A percentile compares a stretch with the other conserved stretches of the same genome.
phyloP scores from a whole-genome alignment of 2,113 vertebrate species.

The Proterorhinus semilunaris region DNA sequence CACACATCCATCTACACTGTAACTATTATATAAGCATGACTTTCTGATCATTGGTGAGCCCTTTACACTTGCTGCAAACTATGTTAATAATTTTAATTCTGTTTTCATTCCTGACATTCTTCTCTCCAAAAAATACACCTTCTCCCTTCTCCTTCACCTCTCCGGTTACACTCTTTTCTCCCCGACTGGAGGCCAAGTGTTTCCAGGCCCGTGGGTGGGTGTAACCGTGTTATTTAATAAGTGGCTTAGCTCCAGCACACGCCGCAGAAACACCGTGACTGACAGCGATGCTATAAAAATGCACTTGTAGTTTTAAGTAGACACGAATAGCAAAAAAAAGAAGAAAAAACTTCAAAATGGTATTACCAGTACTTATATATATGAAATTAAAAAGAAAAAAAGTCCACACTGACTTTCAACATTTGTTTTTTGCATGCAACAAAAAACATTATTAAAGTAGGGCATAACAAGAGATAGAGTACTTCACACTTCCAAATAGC shows the following conservation, averaged over 20 bases:
- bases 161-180: constrained; percentile 47
- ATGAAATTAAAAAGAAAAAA: background rate
- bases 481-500: too few species aligned
- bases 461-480: too few species aligned
- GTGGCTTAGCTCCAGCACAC: constrained; percentile 57
- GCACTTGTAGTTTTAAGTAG: background rate
- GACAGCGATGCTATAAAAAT: constrained; percentile 42
- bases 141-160: constrained; percentile 14
- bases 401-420: too few species aligned
- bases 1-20: too few species aligned
- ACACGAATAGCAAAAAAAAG: too few species aligned
- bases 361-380: background rate
- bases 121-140: constrained; percentile 7
- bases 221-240: constrained; percentile 65
- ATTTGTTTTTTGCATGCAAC: too few species aligned
- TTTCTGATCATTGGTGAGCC: background rate
- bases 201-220: constrained; percentile 44
- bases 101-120: constrained; percentile 20
- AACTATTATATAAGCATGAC: too few species aligned
- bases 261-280: constrained; percentile 35
- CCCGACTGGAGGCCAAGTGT: constrained; percentile 48
- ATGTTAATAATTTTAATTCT: constrained; percentile 9
- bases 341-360: background rate
- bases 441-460: too few species aligned
- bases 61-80: background rate